phyloP scores from a whole-genome alignment of 2,113 vertebrate species.

The Psophia crepitans region DNA sequence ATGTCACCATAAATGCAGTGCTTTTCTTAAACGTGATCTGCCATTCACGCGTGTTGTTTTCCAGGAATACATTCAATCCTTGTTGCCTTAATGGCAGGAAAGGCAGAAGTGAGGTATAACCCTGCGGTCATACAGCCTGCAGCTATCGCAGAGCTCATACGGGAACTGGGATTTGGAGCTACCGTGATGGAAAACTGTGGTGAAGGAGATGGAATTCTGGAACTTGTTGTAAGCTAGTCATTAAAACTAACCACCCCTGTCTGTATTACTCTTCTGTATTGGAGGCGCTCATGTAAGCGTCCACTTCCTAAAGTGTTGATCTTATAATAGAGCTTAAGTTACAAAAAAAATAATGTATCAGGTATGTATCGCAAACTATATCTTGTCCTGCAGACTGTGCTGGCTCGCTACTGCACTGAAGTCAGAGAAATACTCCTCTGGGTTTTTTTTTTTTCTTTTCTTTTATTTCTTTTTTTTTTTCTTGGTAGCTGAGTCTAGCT shows the following conservation, averaged over 20 bases:
- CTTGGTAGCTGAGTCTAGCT: background rate
- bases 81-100: constrained; percentile 97
- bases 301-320: background rate
- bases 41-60: background rate
- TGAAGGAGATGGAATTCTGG: constrained; percentile 87
- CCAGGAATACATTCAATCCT: constrained; percentile 90
- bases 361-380: background rate
- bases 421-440: background rate
- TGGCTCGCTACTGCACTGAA: background rate
- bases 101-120: constrained; percentile 94
- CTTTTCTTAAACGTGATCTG: background rate
- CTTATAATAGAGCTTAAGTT: background rate
- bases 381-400: background rate
- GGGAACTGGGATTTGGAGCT: constrained; percentile 91
- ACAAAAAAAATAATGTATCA: background rate
- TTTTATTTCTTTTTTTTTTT: background rate
- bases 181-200: constrained; percentile 88
- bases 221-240: constrained; percentile 86
- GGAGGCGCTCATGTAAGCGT: background rate
- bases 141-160: constrained; percentile 85
- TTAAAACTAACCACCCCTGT: background rate
- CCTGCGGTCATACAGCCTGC: constrained; percentile 82
- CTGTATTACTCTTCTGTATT: background rate
- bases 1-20: rapidly evolving
- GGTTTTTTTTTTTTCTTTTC: background rate